Evolutionary conservation across 2,797 vertebrate genomes (phyloP).

Genomic region (Oreortyx pictus): DNA sequence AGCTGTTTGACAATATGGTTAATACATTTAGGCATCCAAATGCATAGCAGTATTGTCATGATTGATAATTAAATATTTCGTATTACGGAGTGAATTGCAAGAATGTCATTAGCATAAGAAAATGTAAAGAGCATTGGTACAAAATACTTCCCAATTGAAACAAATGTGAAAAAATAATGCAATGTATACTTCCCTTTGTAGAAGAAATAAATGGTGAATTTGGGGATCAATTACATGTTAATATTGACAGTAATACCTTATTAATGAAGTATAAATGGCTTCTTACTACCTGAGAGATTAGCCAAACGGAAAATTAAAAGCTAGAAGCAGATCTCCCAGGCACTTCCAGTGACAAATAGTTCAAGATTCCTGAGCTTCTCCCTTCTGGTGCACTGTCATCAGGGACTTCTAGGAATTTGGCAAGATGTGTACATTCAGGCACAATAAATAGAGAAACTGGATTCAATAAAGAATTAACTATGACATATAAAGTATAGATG

Average conservation of each 20-base stretch:
- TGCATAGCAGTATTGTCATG: not conserved
- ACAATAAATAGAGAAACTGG: not conserved
- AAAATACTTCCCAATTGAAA: not conserved
- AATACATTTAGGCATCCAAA: conserved; percentile 12
- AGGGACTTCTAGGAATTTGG: not conserved
- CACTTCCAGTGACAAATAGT: not conserved
- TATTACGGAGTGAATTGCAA: not conserved
- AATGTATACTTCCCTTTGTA: not conserved
- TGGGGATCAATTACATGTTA: not conserved
- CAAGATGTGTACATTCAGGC: not conserved
- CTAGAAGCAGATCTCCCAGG: not conserved
- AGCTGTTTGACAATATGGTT: conserved; percentile 28
- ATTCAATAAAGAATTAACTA: not conserved
- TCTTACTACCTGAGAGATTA: not conserved
- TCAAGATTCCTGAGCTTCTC: not conserved
- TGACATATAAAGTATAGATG: not conserved
- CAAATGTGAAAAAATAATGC: not conserved
- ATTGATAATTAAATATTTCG: not conserved
- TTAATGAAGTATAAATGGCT: conserved; percentile 1
- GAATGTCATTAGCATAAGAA: not conserved
- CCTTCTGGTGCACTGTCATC: not conserved
- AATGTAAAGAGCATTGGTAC: not conserved
- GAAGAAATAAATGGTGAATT: not conserved
- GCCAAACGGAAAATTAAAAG: not conserved
- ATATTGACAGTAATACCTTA: conserved; percentile 2